Base-by-base conservation (phyloP, 2,797 vertebrate species). In the Pygocentrus nattereri region DNA sequence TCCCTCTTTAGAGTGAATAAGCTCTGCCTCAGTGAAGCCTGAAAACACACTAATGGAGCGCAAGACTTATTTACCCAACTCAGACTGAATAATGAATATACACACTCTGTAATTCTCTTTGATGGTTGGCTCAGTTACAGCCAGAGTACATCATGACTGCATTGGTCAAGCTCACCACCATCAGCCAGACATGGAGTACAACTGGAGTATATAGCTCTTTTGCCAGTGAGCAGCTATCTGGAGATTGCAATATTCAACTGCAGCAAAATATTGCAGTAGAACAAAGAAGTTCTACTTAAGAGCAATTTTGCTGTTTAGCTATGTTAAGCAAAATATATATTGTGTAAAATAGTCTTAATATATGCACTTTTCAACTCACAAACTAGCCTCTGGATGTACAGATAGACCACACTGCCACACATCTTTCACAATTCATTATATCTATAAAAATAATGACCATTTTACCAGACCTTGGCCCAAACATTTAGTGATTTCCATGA, bases 21-120 rank as follows among this genome's bases (percentile, higher is more conserved):
- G 34, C 3, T 67, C 38, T 49, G 41, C 7, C 50, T 31, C 30
- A 31, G 1, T 13, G 7, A 78, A 74, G 70, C 41, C 62, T 38
- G 49, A 27, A 70, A 34, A 56, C 50, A 25, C 11, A 27, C 18
- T 58, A 69, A 69, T 69, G 54, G 38, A 67, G 7, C 52, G 15
- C 38, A 23, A 23, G 11, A 64, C 59, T 58, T 27, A 56, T 78
- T 74, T 50, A 58, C 34, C 64, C 65, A 54, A 64, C 64, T 65
- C 31, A 61, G 56, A 52, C 31, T 83, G 34, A 64, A 85, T 64
- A 79, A 47, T 64, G 54, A 25, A 62, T 41, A 31, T n/a, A 34
- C 27, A 58, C 67, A 49, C 74, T 15, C n/a, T n/a, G 25, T 70
- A 76, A 80, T 62, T 85, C 54, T 27, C 59, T 76, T 73, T 72